A percentile compares a stretch with the other conserved stretches of the same genome.
Evolutionary conservation across 2,113 vertebrate species (phyloP).

Genomic region (Manacus vitellinus): DNA sequence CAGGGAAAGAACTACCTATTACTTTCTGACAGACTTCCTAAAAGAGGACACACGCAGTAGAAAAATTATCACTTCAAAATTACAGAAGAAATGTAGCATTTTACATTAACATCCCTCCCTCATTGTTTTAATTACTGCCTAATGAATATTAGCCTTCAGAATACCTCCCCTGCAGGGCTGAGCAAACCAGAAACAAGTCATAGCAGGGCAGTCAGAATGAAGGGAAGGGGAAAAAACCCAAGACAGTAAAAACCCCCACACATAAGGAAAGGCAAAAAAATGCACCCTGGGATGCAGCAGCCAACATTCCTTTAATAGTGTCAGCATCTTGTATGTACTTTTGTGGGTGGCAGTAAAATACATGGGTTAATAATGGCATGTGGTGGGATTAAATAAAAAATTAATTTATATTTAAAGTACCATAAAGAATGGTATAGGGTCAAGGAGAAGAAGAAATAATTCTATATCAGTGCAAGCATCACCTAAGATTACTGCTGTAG

Average conservation of each 20-base stretch:
- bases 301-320: not conserved
- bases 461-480: not conserved
- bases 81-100: not conserved
- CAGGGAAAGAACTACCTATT: not conserved
- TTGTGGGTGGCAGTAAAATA: not conserved
- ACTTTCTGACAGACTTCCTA: not conserved
- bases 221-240: not conserved
- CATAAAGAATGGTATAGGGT: not conserved
- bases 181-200: not conserved
- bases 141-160: not conserved
- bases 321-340: not conserved
- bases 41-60: not conserved
- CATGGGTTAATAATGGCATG: not conserved
- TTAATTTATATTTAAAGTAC: not conserved
- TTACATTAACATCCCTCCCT: not conserved
- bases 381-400: not conserved
- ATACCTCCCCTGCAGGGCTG: not conserved
- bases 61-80: not conserved
- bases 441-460: not conserved
- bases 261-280: not conserved
- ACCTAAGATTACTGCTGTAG: not conserved
- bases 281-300: not conserved
- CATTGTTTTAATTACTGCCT: not conserved
- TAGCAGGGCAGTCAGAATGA: not conserved
- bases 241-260: not conserved